A percentile compares a stretch with the other conserved stretches of the same genome.
Conservation (phyloP, 2,797 vertebrate genomes). For the Scomberomorus guttatus region DNA sequence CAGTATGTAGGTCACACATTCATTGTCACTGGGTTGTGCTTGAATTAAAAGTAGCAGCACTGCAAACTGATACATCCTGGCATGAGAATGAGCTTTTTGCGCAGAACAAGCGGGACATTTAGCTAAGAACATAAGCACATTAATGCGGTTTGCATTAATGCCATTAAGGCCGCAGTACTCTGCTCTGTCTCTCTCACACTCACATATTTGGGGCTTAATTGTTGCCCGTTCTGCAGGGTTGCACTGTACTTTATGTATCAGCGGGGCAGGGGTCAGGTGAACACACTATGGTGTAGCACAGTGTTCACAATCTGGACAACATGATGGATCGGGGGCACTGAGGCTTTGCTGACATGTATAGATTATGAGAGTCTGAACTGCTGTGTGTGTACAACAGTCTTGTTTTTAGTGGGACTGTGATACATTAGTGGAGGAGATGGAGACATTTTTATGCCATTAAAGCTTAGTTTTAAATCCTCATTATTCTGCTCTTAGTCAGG, state of each 20-base stretch:
- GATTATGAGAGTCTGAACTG: conserved; percentile 43
- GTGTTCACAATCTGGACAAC: conserved; percentile 41
- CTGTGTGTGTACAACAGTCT: conserved; percentile 12
- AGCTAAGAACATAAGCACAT: conserved; percentile 79
- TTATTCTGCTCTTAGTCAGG: conserved; percentile 13
- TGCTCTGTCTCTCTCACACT: conserved; percentile 14
- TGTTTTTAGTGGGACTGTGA: conserved; percentile 19
- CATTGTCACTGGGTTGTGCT: conserved; percentile 6
- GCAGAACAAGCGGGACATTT: conserved; percentile 64
- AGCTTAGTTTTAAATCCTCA: conserved; percentile 29
- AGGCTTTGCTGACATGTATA: conserved; percentile 36
- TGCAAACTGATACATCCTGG: conserved; percentile 35
- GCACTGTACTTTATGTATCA: conserved; percentile 40
- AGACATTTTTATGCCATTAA: conserved; percentile 9
- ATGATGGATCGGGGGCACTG: conserved; percentile 28
- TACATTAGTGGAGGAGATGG: conserved; percentile 42
- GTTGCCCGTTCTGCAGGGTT: conserved; percentile 26
- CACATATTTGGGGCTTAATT: conserved; percentile 52
- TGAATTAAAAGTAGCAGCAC: conserved; percentile 30
- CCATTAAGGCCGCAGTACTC: conserved; percentile 60
- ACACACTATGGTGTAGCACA: conserved; percentile 14
- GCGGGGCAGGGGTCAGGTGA: conserved; percentile 42
- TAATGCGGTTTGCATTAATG: conserved; percentile 78
- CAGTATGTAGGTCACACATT: conserved; percentile 56
- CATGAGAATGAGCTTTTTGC: conserved; percentile 58